Conservation (phyloP, 2,113 vertebrate species). For the Castor canadensis region DNA sequence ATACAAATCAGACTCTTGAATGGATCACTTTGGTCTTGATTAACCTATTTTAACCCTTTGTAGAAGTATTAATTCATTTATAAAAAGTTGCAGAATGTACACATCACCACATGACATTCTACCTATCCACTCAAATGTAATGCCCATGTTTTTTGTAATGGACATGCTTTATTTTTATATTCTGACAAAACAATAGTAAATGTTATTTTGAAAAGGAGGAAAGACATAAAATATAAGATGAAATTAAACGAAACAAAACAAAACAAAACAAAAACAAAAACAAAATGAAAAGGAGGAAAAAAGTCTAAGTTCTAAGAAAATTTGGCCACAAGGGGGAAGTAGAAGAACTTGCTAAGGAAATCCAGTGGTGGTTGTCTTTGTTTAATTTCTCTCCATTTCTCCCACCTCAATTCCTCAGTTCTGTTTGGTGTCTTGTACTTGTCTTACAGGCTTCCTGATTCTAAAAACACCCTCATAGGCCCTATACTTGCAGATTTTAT, state of each 20-base stretch:
- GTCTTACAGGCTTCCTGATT: conserved; percentile 13
- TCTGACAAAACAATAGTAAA: neutral
- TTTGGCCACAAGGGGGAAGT: conserved; percentile 72
- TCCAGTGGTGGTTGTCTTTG: neutral
- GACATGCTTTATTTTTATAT: conserved; percentile 2
- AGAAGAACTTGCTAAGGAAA: conserved; percentile 59
- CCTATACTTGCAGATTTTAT: conserved; percentile 38
- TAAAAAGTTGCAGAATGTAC: neutral
- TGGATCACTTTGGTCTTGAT: neutral
- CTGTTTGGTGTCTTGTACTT: conserved; percentile 18
- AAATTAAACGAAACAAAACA: too few species aligned
- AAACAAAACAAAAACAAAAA: too few species aligned
- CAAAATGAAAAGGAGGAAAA: neutral
- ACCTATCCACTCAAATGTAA: neutral
- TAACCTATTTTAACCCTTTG: neutral
- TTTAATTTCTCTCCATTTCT: conserved; percentile 33
- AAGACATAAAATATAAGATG: too few species aligned
- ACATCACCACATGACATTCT: neutral
- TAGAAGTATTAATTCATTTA: neutral
- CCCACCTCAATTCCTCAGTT: neutral
- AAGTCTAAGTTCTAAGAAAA: neutral
- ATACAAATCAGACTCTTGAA: neutral
- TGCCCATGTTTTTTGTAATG: neutral
- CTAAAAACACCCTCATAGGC: conserved; percentile 38
- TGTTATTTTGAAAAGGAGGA: neutral